Conservation (phyloP, 2,888 invertebrate species). For the Polymixis lichenea region DNA sequence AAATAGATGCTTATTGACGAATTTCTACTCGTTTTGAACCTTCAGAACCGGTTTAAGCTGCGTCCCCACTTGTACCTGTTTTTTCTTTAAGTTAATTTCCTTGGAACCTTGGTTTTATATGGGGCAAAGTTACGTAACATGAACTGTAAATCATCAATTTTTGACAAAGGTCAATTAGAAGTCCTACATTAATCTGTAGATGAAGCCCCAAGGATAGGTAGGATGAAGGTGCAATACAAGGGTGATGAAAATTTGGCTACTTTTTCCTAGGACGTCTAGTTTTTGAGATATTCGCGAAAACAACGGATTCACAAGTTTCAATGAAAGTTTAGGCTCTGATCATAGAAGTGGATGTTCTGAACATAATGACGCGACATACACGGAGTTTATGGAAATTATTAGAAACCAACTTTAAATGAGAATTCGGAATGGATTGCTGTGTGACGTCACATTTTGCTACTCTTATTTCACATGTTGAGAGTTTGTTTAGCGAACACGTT, state of each 20-base stretch:
- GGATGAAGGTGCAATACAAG: no score
- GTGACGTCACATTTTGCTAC: neutral
- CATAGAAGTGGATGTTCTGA: neutral
- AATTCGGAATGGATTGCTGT: neutral
- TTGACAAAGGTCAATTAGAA: no score
- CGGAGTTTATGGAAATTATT: neutral
- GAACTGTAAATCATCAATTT: no score
- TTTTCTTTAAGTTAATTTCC: neutral
- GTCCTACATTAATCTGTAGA: no score
- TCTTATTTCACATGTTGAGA: neutral
- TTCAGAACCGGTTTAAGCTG: conserved; percentile 47
- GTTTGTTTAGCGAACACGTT: neutral
- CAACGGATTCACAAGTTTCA: neutral
- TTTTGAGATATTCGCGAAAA: neutral
- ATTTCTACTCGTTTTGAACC: conserved; percentile 63
- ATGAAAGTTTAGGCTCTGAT: neutral
- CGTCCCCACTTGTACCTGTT: neutral
- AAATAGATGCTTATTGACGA: conserved; percentile 66
- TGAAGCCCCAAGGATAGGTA: no score
- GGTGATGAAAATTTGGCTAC: neutral
- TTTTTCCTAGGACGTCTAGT: neutral
- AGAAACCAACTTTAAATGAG: neutral
- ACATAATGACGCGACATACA: neutral
- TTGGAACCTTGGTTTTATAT: no score
- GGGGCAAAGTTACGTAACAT: no score